Base-by-base conservation (phyloP, 2,888 invertebrate species). In the Sericinus montela region DNA sequence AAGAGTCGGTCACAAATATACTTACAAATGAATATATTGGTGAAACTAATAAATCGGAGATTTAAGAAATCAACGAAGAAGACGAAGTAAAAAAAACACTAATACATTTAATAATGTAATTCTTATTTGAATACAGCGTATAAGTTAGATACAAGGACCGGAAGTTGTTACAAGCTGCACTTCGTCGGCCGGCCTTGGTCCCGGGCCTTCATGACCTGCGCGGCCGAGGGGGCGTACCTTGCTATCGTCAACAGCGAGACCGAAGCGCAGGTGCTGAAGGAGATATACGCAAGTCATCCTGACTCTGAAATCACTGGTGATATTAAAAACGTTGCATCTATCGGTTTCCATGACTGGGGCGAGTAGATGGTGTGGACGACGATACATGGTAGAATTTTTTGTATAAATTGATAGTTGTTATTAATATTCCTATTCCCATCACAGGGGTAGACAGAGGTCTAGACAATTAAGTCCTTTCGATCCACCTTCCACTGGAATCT, bases 281-380 rank as follows among this genome's bases (percentile, higher is more conserved):
- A 63, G 1, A 15, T 67, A 1, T 67, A 57, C 44, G 56, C 53
- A 0, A 56, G 52, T 25, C 39, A 54, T 34, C 58, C 58, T 19
- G 47, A 39, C n/a, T 48, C 15, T 38, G 53, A 6, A 25, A 46
- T 15, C 14, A 13, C 23, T 36, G 54, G 42, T 1, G 38, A 46
- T 1, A 52, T 52, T 50, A 60, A 52, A 3, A 40, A 58, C 3
- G 45, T 59, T 3, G 59, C 56, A 0, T 55, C 52, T 9, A 44
- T 68, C n/a, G 71, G 71, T 0, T 63, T 65, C 44, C 60, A 58
- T 5, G 63, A 65, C 41, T 65, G 63, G 64, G 53, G 52, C 2
- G 58, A 63, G 5, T 48, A 50, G 3, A 51, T 59, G 0, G 36
- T 57, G 3, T 71, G 63, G 60, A 55, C 55, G 7, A 69, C 71